Conservation (phyloP, 2,113 vertebrate genomes). For the Notarius lentiginosus region DNA sequence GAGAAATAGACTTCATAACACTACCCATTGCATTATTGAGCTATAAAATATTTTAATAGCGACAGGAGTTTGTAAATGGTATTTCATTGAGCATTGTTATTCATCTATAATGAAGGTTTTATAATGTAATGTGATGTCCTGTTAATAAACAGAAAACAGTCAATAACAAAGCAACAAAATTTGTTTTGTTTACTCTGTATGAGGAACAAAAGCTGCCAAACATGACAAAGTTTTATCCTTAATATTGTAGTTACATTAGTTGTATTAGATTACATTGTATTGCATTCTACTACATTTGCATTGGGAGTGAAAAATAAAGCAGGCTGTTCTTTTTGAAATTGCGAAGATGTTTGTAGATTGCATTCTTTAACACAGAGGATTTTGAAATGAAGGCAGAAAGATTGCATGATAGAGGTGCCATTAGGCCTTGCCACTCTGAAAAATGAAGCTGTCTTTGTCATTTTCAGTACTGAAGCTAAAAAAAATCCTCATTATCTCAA, state of each 20-base stretch:
- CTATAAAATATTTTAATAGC: neutral
- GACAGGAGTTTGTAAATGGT: neutral
- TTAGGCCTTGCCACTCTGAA: neutral
- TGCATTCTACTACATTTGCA: neutral
- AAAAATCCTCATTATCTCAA: no score
- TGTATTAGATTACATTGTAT: neutral
- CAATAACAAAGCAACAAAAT: neutral
- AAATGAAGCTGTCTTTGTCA: no score
- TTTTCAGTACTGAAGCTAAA: no score
- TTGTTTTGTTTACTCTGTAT: neutral
- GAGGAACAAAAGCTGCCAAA: neutral
- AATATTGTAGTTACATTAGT: neutral
- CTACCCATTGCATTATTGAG: neutral
- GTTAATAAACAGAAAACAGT: neutral
- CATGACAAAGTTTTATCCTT: neutral
- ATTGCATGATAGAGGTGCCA: neutral
- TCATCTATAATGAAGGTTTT: neutral
- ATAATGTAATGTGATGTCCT: neutral
- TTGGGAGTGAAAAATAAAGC: neutral
- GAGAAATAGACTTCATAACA: neutral
- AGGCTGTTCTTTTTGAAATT: neutral
- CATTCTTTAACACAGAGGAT: neutral
- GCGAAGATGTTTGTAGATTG: neutral
- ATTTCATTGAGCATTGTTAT: neutral
- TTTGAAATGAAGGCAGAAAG: neutral